Evolutionary conservation across 1,140 invertebrate genomes (phyloP), one percentile per base, ranked within the genome.

Genomic region (Proales similis): DNA sequence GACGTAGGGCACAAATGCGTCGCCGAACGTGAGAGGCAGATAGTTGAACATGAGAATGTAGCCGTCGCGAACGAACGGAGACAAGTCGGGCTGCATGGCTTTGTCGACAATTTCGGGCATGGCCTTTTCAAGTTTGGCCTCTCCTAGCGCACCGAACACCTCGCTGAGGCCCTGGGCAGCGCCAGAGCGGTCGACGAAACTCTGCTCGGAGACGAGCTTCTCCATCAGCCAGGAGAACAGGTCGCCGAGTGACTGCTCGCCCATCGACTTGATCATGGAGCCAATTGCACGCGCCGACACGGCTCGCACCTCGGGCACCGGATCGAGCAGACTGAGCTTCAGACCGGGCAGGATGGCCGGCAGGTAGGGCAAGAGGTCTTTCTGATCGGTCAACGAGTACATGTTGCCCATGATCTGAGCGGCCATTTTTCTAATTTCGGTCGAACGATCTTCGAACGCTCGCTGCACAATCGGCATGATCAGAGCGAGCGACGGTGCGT

Each of bases 21-120:
- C 83, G 2, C 86, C 89, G 77, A 99, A 97, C 1, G 92, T 90
- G 64, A 86, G 85, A 0, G 95, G 95, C 84, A 99, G 87, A 74
- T 97, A 99, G 71, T 98, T 98, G 74, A 96, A 99, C 87, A 99
- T 91, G 89, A 98, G 95, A 45, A 99, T 95, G 76, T 98, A 99
- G 24, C 95, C 95, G 79, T 99, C 95, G 69, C 95, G 90, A 0
- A 98, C 92, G 74, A 96, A 90, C 1, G 94, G 88, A 11, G 90
- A 88, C 66, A 97, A 90, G 74, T 97, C 92, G 3, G 63, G 22
- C 29, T 74, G 66, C 75, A 95, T 90, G 0, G 93, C 90, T 0
- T 92, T 96, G 26, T 84, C 81, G 66, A 99, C 96, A 64, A 99
- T 95, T 73, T 96, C 91, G 6, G 91, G 92, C 92, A 99, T 97